Evolutionary conservation across 2,888 invertebrate genomes (phyloP), one percentile per base, ranked within the genome.

Genomic region (Sinelater perroti): DNA sequence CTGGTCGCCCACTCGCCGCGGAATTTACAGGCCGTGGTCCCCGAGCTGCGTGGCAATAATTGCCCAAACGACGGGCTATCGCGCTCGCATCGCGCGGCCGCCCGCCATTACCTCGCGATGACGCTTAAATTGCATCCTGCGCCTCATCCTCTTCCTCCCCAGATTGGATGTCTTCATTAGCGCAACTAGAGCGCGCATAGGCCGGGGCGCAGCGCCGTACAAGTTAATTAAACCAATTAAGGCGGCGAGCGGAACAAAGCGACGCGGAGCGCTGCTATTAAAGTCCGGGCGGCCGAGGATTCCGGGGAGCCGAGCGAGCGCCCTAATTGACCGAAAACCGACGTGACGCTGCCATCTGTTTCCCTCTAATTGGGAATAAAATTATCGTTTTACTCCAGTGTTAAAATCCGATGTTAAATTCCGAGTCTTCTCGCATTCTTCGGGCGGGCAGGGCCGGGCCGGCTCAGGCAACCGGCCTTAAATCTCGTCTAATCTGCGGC

Each of bases 1-100:
- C 51, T 51, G 56, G 53, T 64, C 70, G 67, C 70, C 70, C 67
- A 71, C 69, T 68, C 61, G 44, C 51, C 38, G 52, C 42, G 11
- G 44, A 35, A 36, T 47, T 51, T 60, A 60, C 60, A 56, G 40
- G 51, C 55, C 56, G 49, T 35, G 38, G 60, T 47, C 60, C 54
- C 47, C 18, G 52, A 51, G 56, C 18, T 45, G 17, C 31, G 11
- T 24, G 42, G 26, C 8, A 33, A 24, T 54, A 55, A 60, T 60
- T 60, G 50, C 55, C 51, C 42, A 52, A 51, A 60, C 52, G 52
- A 60, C 47, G 38, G 46, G 38, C 40, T 44, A 28, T 51, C 42
- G 18, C 20, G 18, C 38, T 20, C n/a, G 6, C 13, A 18, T 36
- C 36, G 17, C 55, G 33, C 30, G 40, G 21, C 50, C 40, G 50